Evolutionary conservation across 2,888 invertebrate genomes (phyloP), one percentile per base, ranked within the genome.

Genomic region (Fissipunctia ypsillon): DNA sequence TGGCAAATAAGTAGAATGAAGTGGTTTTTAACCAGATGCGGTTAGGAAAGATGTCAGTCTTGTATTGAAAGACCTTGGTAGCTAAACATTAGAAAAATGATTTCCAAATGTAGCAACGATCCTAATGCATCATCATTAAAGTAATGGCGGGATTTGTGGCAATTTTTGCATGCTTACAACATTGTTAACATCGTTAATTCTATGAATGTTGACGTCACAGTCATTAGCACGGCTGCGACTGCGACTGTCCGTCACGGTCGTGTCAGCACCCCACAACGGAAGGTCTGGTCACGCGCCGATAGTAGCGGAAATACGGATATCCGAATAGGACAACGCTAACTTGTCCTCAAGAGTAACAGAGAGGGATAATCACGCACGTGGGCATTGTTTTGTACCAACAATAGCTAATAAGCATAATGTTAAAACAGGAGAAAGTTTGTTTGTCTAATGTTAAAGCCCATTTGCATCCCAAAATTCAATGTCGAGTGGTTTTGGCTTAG

Each of bases 291-390:
- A 95, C 93, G 95, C 94, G 89, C 88, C 91, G 91, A 75, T 91
- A 87, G 83, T 88, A 90, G 84, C 93, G 95, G 95, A 95, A 94
- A 89, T 93, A 91, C 94, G 96, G 95, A 95, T 93, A 92, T 95
- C 93, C 94, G 94, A 87, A 92, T 56, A 82, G 84, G 83, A 82
- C 87, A 80, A 80, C 83, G 63, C 64, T 22, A 65, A 66, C 61
- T 56, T 54, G 57, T 71, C 57, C 70, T 57, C 73, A 80, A 71
- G 81, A 75, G 72, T 48, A 69, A 88, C 69, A 83, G 82, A 83
- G 88, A 89, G 22, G 31, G 56, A 48, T 25, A 54, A 80, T 71
- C 80, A 85, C 79, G 73, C 81, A 89, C 83, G 81, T 88, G 87
- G 72, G 48, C 35, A 73, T 86, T 84, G 87, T 86, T 86, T 80